Evolutionary conservation across 2,797 vertebrate species (phyloP).

Genomic region (Monodelphis domestica): DNA sequence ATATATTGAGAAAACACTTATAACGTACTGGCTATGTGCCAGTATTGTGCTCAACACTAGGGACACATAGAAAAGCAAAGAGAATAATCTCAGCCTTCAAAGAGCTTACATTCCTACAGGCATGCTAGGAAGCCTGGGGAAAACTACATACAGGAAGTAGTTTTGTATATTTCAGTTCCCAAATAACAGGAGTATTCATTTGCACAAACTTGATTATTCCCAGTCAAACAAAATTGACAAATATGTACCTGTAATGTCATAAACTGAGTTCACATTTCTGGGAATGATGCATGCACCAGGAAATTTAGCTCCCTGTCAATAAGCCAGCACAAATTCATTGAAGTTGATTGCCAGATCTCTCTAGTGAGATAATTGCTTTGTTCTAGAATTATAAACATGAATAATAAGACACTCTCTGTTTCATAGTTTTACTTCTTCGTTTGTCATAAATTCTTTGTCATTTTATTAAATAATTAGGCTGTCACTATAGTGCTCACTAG

Average conservation of each 20-base stretch:
- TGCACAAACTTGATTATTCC: too few relatives aligned
- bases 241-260: neutral
- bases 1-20: too few relatives aligned
- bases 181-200: too few relatives aligned
- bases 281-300: neutral
- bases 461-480: neutral
- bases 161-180: too few relatives aligned
- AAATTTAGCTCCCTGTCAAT: neutral
- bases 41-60: too few relatives aligned
- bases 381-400: neutral
- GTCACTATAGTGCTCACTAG: neutral
- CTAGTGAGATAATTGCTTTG: neutral
- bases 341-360: neutral
- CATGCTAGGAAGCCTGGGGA: too few relatives aligned
- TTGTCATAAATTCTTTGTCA: neutral
- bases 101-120: too few relatives aligned
- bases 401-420: neutral
- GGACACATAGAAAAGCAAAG: too few relatives aligned
- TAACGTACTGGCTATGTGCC: too few relatives aligned
- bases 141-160: too few relatives aligned
- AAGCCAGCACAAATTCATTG: neutral
- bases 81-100: too few relatives aligned
- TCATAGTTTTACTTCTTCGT: neutral
- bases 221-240: neutral
- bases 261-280: neutral